phyloP scores from a whole-genome alignment of 2,113 vertebrate species.

The Solea solea region DNA sequence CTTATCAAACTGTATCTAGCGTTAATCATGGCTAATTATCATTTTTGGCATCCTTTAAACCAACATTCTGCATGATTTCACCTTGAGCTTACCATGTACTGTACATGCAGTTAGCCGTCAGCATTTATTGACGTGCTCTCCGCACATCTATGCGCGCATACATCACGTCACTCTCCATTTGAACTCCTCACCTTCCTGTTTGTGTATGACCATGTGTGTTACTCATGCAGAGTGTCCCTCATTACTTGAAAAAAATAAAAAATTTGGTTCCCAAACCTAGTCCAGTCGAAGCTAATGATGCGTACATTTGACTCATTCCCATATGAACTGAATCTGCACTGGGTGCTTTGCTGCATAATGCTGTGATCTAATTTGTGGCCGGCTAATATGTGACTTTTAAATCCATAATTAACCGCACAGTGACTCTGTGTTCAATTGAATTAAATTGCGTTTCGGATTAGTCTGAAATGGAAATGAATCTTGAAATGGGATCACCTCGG shows the following conservation, averaged over 20 bases:
- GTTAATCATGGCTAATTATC: not conserved
- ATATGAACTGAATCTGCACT: constrained; percentile 54
- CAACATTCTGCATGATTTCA: too few relatives aligned
- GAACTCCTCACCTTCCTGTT: constrained; percentile 37
- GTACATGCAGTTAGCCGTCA: not conserved
- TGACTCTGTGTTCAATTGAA: constrained; percentile 52
- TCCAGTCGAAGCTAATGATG: constrained; percentile 55
- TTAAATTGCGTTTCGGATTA: constrained; percentile 39
- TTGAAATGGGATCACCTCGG: constrained; percentile 46
- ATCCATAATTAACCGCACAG: constrained; percentile 58
- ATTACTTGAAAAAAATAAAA: constrained; percentile 11
- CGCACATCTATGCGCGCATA: not conserved
- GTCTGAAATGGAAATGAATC: constrained; percentile 52
- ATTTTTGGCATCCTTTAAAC: too few relatives aligned
- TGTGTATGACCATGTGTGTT: constrained; percentile 46
- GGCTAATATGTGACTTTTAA: constrained; percentile 42
- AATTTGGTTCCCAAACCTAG: constrained; percentile 22
- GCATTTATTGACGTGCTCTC: not conserved
- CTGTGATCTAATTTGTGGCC: constrained; percentile 32
- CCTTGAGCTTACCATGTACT: too few relatives aligned
- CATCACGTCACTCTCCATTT: constrained; percentile 10
- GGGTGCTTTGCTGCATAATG: constrained; percentile 20
- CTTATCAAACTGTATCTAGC: not conserved
- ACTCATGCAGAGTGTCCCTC: constrained; percentile 30
- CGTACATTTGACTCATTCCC: constrained; percentile 32